Evolutionary conservation across 2,113 vertebrate species (phyloP).

Genomic region (Oryctolagus cuniculus): mOryCun1.1 NC_091443.1:108827001-108827500

Average conservation of each 20-base stretch:
- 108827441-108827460: neutral
- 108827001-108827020: no score
- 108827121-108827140: no score
- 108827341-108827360: constrained; percentile 25
- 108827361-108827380: neutral
- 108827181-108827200: no score
- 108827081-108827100: no score
- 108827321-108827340: neutral
- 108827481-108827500: neutral
- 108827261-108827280: neutral
- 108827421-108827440: neutral
- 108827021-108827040: no score
- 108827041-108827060: no score
- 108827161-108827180: no score
- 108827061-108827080: no score
- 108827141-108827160: no score
- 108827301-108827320: neutral
- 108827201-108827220: no score
- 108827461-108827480: constrained; percentile 23
- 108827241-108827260: neutral
- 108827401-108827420: constrained; percentile 2
- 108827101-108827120: no score
- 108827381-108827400: neutral
- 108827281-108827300: constrained; percentile 3
- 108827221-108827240: constrained; percentile 18